Evolutionary conservation across 1,140 invertebrate genomes (phyloP).

Genomic region (Bombus confusus): DNA sequence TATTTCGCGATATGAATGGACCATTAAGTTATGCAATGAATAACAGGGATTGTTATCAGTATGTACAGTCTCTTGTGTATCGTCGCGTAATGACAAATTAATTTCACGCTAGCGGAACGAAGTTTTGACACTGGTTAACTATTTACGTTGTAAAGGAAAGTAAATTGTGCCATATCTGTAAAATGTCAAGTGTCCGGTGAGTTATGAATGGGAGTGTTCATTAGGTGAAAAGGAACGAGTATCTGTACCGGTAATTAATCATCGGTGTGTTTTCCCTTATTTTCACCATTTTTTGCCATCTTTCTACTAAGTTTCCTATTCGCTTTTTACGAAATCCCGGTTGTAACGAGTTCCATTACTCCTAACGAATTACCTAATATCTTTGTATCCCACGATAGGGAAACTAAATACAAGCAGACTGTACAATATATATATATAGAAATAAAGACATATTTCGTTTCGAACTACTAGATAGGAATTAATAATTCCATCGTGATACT

Average conservation of each 20-base stretch:
- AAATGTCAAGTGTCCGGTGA: neutral
- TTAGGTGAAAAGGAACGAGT: neutral
- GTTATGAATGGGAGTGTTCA: neutral
- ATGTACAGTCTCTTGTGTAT: too few relatives aligned
- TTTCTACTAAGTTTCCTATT: neutral
- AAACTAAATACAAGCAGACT: too few relatives aligned
- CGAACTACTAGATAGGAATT: too few relatives aligned
- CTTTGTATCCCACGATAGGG: too few relatives aligned
- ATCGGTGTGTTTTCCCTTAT: neutral
- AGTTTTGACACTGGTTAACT: neutral
- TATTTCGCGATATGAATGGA: too few relatives aligned
- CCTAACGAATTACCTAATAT: neutral
- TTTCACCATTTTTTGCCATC: neutral
- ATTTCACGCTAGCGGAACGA: neutral
- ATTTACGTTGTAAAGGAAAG: neutral
- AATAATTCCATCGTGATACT: neutral
- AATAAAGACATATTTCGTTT: too few relatives aligned
- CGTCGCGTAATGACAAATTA: neutral
- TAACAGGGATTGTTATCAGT: too few relatives aligned
- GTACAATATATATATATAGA: too few relatives aligned
- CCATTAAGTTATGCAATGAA: too few relatives aligned
- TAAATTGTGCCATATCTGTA: neutral
- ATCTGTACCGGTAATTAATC: neutral
- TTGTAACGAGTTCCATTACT: neutral
- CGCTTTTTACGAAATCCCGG: neutral